A percentile compares a stretch with the other conserved stretches of the same genome.
phyloP scores from a whole-genome alignment of 2,888 invertebrate genomes.

The Campoletis raptor region DNA sequence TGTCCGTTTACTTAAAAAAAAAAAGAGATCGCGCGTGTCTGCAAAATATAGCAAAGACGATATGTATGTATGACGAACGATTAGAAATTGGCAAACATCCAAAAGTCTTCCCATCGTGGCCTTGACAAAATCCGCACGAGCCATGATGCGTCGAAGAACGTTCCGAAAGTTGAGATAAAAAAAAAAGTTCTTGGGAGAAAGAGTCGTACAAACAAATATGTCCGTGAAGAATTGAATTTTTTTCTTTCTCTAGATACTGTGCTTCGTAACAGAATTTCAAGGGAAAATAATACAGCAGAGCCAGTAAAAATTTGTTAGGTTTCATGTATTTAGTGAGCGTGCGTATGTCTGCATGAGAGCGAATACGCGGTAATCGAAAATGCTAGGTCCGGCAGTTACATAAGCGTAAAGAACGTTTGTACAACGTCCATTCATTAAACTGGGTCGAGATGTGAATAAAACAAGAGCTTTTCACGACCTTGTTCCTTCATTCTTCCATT shows the following conservation, averaged over 20 bases:
- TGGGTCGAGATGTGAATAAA: conserved; percentile 67
- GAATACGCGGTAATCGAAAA: conserved; percentile 60
- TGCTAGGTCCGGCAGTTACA: conserved; percentile 25
- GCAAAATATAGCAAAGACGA: background rate
- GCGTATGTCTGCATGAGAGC: background rate
- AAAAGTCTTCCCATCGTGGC: conserved; percentile 48
- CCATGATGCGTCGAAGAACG: conserved; percentile 41
- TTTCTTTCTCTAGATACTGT: background rate
- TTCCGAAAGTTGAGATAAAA: conserved; percentile 22
- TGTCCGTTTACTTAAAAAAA: background rate
- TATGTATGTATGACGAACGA: conserved; percentile 4
- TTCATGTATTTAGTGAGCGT: background rate
- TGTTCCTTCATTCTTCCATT: conserved; percentile 40
- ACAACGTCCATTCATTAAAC: conserved; percentile 62
- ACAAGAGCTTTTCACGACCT: conserved; percentile 58
- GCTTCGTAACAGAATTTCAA: background rate
- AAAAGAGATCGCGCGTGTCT: conserved; percentile 1
- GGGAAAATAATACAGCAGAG: conserved; percentile 13
- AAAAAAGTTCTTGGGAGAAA: conserved; percentile 3
- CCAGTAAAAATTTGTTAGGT: background rate
- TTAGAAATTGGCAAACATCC: conserved; percentile 59
- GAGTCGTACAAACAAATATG: background rate
- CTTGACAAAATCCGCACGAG: conserved; percentile 64
- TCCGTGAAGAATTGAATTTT: background rate
- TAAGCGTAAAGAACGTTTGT: conserved; percentile 43